Evolutionary conservation across 2,113 vertebrate species (phyloP).

Genomic region (Pollachius pollachius): DNA sequence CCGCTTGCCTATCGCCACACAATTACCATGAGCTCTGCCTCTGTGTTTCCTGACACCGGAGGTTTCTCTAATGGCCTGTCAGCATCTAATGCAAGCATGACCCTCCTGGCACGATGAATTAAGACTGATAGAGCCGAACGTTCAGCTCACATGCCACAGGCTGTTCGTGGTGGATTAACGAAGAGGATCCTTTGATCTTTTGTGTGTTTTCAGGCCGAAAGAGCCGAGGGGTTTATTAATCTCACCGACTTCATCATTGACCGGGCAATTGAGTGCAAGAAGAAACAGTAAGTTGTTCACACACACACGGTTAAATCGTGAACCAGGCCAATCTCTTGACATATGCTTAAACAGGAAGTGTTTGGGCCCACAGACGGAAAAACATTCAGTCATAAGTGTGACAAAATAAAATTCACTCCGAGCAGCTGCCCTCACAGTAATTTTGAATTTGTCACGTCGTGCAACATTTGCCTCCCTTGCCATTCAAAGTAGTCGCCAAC

Average conservation of each 20-base stretch:
- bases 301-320: not conserved
- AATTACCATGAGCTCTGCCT: too few species aligned
- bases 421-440: too few species aligned
- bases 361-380: too few species aligned
- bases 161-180: not conserved
- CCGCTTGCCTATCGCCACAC: too few species aligned
- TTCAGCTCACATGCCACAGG: not conserved
- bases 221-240: constrained; percentile 94
- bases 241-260: constrained; percentile 91
- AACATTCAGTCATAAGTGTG: too few species aligned
- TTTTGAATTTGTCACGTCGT: too few species aligned
- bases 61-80: constrained; percentile 4
- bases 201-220: constrained; percentile 83
- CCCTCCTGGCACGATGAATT: constrained; percentile 18
- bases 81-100: not conserved
- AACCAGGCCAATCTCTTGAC: not conserved
- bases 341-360: too few species aligned
- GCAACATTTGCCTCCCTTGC: too few species aligned
- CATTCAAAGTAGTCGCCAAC: too few species aligned
- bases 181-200: not conserved
- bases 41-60: constrained; percentile 14
- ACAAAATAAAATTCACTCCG: too few species aligned
- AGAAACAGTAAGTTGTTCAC: constrained; percentile 86
- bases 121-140: too few species aligned
- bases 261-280: constrained; percentile 92